These are phyloP conservation scores for Rhabdophis nuchalis DNA, from an alignment of 2,797 vertebrate genomes.

Conservation along the genomic window DNA sequence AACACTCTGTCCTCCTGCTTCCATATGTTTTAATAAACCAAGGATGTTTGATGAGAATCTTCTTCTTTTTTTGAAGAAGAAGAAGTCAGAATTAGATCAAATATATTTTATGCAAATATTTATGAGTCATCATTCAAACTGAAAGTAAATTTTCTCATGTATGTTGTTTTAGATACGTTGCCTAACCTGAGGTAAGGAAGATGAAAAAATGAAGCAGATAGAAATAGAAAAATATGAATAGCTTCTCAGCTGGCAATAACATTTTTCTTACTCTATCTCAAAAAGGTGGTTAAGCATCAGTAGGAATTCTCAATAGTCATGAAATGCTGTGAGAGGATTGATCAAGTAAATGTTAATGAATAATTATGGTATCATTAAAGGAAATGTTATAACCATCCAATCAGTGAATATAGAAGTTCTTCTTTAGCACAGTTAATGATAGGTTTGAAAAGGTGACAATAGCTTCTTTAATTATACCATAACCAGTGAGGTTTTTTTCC, in stretches of 20 bases:
- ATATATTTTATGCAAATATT: slow-evolving; percentile 1
- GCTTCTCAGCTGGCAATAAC: not conserved
- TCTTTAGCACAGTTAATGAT: slow-evolving; percentile 1
- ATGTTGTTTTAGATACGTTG: not conserved
- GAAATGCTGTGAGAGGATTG: not conserved
- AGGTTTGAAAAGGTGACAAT: not conserved
- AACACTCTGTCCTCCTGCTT: not conserved
- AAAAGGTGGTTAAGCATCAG: not conserved
- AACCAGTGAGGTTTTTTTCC: not conserved
- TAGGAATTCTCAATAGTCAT: not conserved
- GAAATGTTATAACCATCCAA: not conserved
- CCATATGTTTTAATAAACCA: not conserved
- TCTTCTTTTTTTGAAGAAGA: too few relatives aligned
- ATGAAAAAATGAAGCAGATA: not conserved
- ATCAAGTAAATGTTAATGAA: not conserved
- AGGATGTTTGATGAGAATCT: not conserved
- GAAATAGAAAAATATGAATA: not conserved
- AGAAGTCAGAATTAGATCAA: not conserved
- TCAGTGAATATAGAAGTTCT: not conserved
- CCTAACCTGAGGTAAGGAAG: not conserved
- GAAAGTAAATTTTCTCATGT: not conserved
- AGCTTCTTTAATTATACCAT: not conserved
- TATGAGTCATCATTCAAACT: not conserved
- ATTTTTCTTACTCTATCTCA: not conserved
- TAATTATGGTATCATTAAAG: not conserved